Conservation (phyloP, 2,888 invertebrate species). For the Cantharis flavilabris region DNA sequence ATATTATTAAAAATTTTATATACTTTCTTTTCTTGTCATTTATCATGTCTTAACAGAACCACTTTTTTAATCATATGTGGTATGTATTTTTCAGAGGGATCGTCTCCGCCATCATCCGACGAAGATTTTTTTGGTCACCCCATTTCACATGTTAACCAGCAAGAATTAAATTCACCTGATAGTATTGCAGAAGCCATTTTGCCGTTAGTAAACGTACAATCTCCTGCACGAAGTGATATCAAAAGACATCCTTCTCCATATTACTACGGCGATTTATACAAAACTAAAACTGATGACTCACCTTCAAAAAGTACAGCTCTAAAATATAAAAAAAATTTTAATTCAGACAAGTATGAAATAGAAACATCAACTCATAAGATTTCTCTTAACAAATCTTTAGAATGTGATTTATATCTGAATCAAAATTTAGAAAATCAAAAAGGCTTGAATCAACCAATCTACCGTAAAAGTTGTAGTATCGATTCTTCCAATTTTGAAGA, state of each 20-base stretch:
- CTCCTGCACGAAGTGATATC: slow-evolving; percentile 60
- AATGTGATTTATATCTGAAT: slow-evolving; percentile 16
- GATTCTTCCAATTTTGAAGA: slow-evolving; percentile 44
- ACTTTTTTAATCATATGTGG: background rate
- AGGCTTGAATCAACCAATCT: slow-evolving; percentile 37
- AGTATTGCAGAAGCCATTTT: slow-evolving; percentile 63
- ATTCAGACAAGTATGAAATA: slow-evolving; percentile 53
- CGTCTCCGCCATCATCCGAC: slow-evolving; percentile 54
- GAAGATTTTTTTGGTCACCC: slow-evolving; percentile 52
- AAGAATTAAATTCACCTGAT: slow-evolving; percentile 71
- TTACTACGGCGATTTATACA: slow-evolving; percentile 80
- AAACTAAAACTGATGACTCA: slow-evolving; percentile 50
- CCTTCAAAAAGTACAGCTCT: slow-evolving; percentile 24
- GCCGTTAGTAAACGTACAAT: slow-evolving; percentile 56
- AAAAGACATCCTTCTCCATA: slow-evolving; percentile 80
- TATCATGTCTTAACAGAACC: background rate
- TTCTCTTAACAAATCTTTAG: slow-evolving; percentile 13
- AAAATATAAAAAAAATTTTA: slow-evolving; percentile 43
- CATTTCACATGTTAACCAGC: slow-evolving; percentile 50
- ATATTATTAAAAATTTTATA: slow-evolving; percentile 17
- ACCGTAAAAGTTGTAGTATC: slow-evolving; percentile 47
- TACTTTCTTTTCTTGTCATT: background rate
- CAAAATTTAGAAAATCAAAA: slow-evolving; percentile 33
- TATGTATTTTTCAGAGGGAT: slow-evolving; percentile 49
- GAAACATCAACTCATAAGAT: slow-evolving; percentile 53